Evolutionary conservation across 1,140 invertebrate genomes (phyloP).

Genomic region (Drosophila ananassae): DNA sequence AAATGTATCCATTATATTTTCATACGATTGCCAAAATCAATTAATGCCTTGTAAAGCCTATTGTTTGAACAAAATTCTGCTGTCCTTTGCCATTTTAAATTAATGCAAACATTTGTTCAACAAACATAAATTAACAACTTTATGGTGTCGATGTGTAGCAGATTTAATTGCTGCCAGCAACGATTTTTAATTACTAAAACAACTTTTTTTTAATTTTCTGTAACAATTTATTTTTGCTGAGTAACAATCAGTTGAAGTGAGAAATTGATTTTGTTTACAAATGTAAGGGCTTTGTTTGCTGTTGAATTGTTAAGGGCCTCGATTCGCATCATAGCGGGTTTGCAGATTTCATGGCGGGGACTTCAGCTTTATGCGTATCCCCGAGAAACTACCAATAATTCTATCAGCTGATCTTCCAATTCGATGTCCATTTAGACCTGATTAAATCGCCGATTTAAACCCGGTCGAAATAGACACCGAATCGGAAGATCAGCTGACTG

Average conservation of each 20-base stretch:
- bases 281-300: too few species aligned
- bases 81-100: slow-evolving; percentile 64
- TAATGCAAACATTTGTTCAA: slow-evolving; percentile 67
- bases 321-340: too few species aligned
- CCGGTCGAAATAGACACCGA: too few species aligned
- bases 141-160: slow-evolving; percentile 2
- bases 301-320: too few species aligned
- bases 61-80: slow-evolving; percentile 52
- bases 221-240: background rate
- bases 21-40: slow-evolving; percentile 61
- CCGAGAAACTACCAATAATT: too few species aligned
- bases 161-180: slow-evolving; percentile 30
- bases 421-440: too few species aligned
- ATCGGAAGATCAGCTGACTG: too few species aligned
- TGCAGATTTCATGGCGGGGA: too few species aligned
- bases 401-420: too few species aligned
- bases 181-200: slow-evolving; percentile 55
- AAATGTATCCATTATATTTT: slow-evolving; percentile 34
- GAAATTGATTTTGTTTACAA: background rate
- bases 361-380: too few species aligned
- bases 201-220: slow-evolving; percentile 10
- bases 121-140: slow-evolving; percentile 68
- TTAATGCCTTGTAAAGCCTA: slow-evolving; percentile 50
- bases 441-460: too few species aligned
- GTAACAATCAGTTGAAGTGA: background rate